These are phyloP conservation scores for Hypanus sabinus DNA, from an alignment of 2,113 vertebrate genomes.

Conservation along the genomic window DNA sequence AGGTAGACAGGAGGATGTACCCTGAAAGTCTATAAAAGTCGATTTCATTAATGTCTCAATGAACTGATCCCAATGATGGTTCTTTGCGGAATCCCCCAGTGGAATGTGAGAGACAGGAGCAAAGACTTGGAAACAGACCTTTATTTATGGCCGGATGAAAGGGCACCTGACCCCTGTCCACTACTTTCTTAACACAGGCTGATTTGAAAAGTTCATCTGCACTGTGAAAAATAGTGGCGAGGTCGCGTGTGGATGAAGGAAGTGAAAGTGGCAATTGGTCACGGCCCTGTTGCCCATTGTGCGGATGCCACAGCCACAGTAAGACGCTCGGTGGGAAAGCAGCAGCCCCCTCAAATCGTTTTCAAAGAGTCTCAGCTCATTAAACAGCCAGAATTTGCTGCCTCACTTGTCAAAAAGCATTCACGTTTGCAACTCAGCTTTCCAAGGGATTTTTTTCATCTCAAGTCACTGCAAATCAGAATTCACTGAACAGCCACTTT, in stretches of 20 bases:
- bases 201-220: constrained; percentile 80
- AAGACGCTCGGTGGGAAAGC: constrained; percentile 76
- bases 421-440: constrained; percentile 56
- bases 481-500: constrained; percentile 9
- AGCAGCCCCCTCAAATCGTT: constrained; percentile 66
- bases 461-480: constrained; percentile 9
- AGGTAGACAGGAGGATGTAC: constrained; percentile 81
- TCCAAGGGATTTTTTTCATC: background rate
- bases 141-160: constrained; percentile 67
- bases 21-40: constrained; percentile 99
- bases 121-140: constrained; percentile 69
- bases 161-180: constrained; percentile 68
- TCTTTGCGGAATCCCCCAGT: constrained; percentile 59
- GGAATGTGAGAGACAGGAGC: constrained; percentile 79
- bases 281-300: constrained; percentile 79
- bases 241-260: constrained; percentile 94
- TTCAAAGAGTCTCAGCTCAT: constrained; percentile 66
- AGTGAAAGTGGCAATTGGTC: constrained; percentile 88
- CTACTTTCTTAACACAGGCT: constrained; percentile 63
- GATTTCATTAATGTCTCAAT: constrained; percentile 87
- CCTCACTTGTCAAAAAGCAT: constrained; percentile 70
- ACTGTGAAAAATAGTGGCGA: constrained; percentile 88
- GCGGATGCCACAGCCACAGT: constrained; percentile 54
- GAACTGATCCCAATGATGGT: constrained; percentile 70
- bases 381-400: constrained; percentile 72